A percentile compares a stretch with the other conserved stretches of the same genome.
phyloP scores from a whole-genome alignment of 2,888 invertebrate species.

The Cephus sareptanus region DNA sequence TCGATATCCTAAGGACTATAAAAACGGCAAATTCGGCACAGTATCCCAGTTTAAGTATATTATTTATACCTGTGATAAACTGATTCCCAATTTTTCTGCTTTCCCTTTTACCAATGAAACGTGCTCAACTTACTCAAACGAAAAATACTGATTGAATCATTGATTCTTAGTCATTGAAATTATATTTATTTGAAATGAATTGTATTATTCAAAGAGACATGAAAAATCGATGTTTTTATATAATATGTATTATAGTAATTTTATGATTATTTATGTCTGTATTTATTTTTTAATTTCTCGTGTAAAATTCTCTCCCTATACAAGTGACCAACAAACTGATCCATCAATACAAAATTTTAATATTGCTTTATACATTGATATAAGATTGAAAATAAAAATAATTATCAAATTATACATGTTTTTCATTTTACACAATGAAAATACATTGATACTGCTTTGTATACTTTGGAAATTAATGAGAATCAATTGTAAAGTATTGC shows the following conservation, averaged over 20 bases:
- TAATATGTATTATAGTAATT: constrained; percentile 63
- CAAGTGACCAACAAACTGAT: constrained; percentile 59
- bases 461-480: neutral
- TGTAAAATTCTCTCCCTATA: constrained; percentile 49
- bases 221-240: constrained; percentile 53
- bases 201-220: constrained; percentile 39
- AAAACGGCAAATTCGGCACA: constrained; percentile 29
- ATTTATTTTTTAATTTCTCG: constrained; percentile 61
- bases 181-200: constrained; percentile 19
- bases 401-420: constrained; percentile 42
- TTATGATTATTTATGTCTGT: constrained; percentile 62
- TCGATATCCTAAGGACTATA: constrained; percentile 26
- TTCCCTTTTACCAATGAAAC: constrained; percentile 26
- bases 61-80: constrained; percentile 34
- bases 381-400: constrained; percentile 57
- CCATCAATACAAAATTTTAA: constrained; percentile 59
- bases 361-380: constrained; percentile 64
- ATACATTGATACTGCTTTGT: neutral
- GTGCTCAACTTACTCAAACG: constrained; percentile 29
- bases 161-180: constrained; percentile 21
- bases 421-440: constrained; percentile 7
- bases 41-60: constrained; percentile 32
- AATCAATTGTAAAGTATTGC: neutral
- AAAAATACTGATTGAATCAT: constrained; percentile 16
- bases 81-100: constrained; percentile 21